Evolutionary conservation across 2,113 vertebrate genomes (phyloP), one percentile per base, ranked within the genome.

Genomic region (Gopherus flavomarginatus): DNA sequence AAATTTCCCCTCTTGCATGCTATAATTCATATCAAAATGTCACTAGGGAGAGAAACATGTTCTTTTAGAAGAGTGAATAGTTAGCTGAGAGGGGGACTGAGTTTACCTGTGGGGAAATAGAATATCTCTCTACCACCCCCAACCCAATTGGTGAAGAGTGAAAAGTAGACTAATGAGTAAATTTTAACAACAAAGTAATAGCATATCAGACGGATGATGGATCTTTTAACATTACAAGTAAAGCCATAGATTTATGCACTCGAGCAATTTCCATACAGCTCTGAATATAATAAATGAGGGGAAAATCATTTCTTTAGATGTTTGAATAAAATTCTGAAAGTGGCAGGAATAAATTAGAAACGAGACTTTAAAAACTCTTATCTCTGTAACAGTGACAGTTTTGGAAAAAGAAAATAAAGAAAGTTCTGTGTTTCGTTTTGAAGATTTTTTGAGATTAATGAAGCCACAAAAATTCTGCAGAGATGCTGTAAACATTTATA

Each of bases 91-190:
- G 92, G 89, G 65, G 88, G 83, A 89, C 83, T 77, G 31, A 8
- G 82, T 89, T 88, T 44, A 86, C 93, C 84, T 88, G 75, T 54
- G 86, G 88, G 96, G 90, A 93, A 90, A 95, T 16, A 7, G 17
- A 26, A n/a, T 24, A 44, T 10, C 85, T 52, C 72, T 75, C 78
- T 72, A 0, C 83, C 83, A 84, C 89, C 90, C 81, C 57, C 89
- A 95, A 26, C 94, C 87, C 94, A 82, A 94, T 83, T 75, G 85
- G 21, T 38, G 87, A 81, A 85, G 91, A 93, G 89, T 57, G 79
- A 88, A 85, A 94, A 93, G 95, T 92, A 95, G 92, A 90, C 93
- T 96, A 95, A 92, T 94, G 96, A 96, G 94, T 79, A n/a, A 52
- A 95, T 94, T 94, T 94, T 94, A 96, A 96, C 95, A 95, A 94